A percentile compares a stretch with the other conserved stretches of the same genome.
Evolutionary conservation across 2,888 invertebrate species (phyloP).

Genomic region (Gastracanthus pulcherrimus): DNA sequence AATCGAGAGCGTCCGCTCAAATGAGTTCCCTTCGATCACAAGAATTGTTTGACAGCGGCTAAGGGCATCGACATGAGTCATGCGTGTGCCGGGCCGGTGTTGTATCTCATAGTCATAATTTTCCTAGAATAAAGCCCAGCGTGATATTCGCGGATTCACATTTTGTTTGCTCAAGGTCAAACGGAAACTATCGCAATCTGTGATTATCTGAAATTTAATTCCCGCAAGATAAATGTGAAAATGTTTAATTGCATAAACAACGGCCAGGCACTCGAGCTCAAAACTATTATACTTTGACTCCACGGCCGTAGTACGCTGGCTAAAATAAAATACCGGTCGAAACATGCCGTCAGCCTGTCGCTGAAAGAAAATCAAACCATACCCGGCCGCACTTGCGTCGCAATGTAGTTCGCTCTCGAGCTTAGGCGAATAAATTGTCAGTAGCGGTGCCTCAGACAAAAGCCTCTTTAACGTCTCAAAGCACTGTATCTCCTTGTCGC

Average conservation of each 20-base stretch:
- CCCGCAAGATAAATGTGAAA: conserved; percentile 66
- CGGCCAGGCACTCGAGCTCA: conserved; percentile 66
- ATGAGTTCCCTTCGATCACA: conserved; percentile 52
- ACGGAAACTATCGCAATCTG: conserved; percentile 65
- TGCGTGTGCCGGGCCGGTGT: too few species aligned
- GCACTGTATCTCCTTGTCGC: conserved; percentile 39
- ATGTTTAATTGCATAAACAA: conserved; percentile 64
- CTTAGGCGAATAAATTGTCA: too few species aligned
- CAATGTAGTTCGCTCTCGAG: too few species aligned
- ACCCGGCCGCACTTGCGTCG: conserved; percentile 60
- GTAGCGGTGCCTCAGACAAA: conserved; percentile 45
- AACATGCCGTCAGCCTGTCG: conserved; percentile 50
- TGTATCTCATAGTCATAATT: conserved; percentile 56
- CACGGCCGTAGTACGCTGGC: conserved; percentile 59
- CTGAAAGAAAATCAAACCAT: conserved; percentile 60
- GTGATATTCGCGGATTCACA: conserved; percentile 58
- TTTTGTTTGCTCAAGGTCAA: conserved; percentile 58
- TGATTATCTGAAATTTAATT: conserved; percentile 63
- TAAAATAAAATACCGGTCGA: conserved; percentile 61
- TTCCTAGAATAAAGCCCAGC: conserved; percentile 58
- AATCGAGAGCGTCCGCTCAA: conserved; percentile 56
- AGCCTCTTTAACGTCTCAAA: conserved; percentile 51
- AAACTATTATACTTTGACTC: conserved; percentile 65
- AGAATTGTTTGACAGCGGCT: conserved; percentile 39
- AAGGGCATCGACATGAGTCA: too few species aligned